Evolutionary conservation across 2,113 vertebrate genomes (phyloP).

Genomic region (Hydrolagus affinis): DNA sequence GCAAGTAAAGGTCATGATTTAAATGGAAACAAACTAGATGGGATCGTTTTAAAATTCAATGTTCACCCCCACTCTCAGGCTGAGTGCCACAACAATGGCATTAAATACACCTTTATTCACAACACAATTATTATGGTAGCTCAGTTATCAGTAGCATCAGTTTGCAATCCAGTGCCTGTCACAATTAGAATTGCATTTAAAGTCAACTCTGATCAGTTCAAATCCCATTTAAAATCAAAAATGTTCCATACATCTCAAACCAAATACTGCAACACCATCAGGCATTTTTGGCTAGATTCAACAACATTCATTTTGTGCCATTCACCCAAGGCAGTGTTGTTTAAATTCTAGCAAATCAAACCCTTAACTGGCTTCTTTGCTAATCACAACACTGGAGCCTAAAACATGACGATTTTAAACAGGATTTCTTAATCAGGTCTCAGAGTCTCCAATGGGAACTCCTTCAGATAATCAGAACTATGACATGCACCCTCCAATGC

Average conservation of each 20-base stretch:
- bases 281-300: no score
- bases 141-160: neutral
- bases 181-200: conserved; percentile 11
- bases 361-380: no score
- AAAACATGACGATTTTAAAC: no score
- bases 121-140: neutral
- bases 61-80: neutral
- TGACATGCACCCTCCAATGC: no score
- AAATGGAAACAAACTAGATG: conserved; percentile 11
- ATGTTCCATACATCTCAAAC: neutral
- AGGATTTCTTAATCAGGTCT: no score
- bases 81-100: conserved; percentile 5
- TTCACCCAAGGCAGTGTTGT: no score
- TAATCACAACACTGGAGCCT: no score
- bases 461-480: no score
- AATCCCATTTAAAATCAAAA: neutral
- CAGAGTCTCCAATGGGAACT: no score
- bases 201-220: neutral
- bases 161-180: neutral
- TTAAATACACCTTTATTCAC: conserved; percentile 9
- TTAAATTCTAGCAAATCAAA: no score
- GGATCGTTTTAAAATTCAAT: conserved; percentile 23
- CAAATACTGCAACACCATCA: no score
- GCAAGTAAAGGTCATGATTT: conserved; percentile 15
- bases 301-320: no score